A percentile compares a stretch with the other conserved stretches of the same genome.
Conservation (phyloP, 2,797 vertebrate genomes). For the Saxicola maurus region DNA sequence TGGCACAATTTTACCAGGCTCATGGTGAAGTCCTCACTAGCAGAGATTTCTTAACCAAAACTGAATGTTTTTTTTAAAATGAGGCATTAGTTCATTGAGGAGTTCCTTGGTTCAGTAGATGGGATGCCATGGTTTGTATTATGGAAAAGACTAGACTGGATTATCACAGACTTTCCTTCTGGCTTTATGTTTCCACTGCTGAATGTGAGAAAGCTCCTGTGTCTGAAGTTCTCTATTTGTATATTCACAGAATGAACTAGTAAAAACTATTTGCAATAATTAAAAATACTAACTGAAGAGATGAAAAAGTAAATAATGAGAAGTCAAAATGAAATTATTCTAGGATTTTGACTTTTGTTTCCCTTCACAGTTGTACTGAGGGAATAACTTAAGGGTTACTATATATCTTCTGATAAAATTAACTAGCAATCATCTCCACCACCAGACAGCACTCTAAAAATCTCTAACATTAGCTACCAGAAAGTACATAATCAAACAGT, state of each 20-base stretch:
- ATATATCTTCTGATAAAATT: neutral
- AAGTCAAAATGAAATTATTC: neutral
- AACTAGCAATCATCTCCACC: neutral
- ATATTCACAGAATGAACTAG: neutral
- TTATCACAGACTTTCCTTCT: neutral
- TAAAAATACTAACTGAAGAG: neutral
- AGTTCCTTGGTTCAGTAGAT: neutral
- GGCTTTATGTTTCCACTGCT: neutral
- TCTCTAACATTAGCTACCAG: neutral
- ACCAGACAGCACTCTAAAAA: neutral
- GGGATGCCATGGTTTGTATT: neutral
- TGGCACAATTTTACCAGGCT: neutral
- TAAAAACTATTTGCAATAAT: neutral
- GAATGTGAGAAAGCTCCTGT: neutral
- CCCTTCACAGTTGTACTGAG: neutral
- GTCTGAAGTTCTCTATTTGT: neutral
- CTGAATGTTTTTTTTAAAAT: accelerated
- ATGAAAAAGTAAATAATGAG: neutral
- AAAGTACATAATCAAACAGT: neutral
- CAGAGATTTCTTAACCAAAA: neutral
- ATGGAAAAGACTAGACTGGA: neutral
- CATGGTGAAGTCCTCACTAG: neutral
- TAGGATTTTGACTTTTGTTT: neutral
- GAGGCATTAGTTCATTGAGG: neutral
- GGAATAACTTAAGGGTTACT: neutral